A percentile compares a stretch with the other conserved stretches of the same genome.
These are phyloP conservation scores for Leptodactylus fuscus DNA, from an alignment of 2,113 vertebrate species.

Conservation along the genomic window DNA sequence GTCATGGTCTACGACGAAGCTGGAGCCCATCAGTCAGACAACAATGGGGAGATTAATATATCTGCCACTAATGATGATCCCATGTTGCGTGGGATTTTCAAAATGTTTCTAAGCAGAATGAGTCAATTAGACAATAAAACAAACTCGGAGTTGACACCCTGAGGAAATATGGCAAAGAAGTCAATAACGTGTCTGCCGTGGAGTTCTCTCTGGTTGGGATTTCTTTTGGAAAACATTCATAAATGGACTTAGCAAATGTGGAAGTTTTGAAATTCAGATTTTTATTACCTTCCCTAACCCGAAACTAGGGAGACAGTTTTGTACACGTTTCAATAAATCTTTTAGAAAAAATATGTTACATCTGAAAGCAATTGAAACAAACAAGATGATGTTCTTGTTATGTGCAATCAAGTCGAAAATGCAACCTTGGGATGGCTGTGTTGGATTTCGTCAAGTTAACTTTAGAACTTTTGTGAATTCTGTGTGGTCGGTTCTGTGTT, in stretches of 20 bases:
- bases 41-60: constrained; percentile 46
- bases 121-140: constrained; percentile 51
- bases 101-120: constrained; percentile 46
- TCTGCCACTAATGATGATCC: constrained; percentile 47
- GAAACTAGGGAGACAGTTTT: constrained; percentile 28
- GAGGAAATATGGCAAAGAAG: constrained; percentile 54
- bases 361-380: constrained; percentile 55
- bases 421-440: constrained; percentile 21
- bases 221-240: constrained; percentile 52
- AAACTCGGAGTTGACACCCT: constrained; percentile 51
- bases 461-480: constrained; percentile 4
- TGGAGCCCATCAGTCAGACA: constrained; percentile 46
- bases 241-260: constrained; percentile 55
- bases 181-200: constrained; percentile 28
- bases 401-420: constrained; percentile 40
- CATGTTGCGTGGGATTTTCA: constrained; percentile 42
- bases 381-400: constrained; percentile 44
- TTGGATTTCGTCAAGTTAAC: constrained; percentile 16
- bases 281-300: constrained; percentile 40
- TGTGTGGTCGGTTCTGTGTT: background rate
- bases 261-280: constrained; percentile 42
- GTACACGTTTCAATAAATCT: constrained; percentile 28
- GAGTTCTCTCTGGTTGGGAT: constrained; percentile 43
- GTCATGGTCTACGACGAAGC: background rate
- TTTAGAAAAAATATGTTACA: constrained; percentile 39